Percentiles rank a stretch among this genome's conserved stretches.
phyloP scores from a whole-genome alignment of 2,113 vertebrate species.

The Stigmatopora nigra region DNA sequence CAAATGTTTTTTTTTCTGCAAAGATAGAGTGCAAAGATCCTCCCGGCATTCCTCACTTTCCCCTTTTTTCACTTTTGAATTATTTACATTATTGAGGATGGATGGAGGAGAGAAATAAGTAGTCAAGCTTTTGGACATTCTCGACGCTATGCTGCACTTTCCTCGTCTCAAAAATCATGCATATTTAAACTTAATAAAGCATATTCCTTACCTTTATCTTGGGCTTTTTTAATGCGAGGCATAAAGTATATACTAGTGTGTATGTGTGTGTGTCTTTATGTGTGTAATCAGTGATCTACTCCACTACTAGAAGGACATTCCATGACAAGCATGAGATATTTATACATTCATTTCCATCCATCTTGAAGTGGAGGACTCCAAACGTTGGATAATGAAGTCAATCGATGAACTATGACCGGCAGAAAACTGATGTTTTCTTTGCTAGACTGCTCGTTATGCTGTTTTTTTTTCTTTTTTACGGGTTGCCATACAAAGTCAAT shows the following conservation, averaged over 20 bases:
- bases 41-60: constrained; percentile 8
- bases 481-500: too few relatives aligned
- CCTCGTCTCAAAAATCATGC: constrained; percentile 69
- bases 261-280: constrained; percentile 1
- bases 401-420: not conserved
- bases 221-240: constrained; percentile 57
- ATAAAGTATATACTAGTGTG: constrained; percentile 20
- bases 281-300: constrained; percentile 30
- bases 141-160: constrained; percentile 64
- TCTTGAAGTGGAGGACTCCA: not conserved
- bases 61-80: constrained; percentile 56
- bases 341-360: not conserved
- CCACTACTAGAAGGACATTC: not conserved
- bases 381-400: not conserved
- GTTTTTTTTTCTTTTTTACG: too few relatives aligned
- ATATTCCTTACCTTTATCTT: constrained; percentile 69
- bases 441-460: too few relatives aligned
- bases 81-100: constrained; percentile 61
- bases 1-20: constrained; percentile 66
- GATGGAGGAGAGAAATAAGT: constrained; percentile 58
- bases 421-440: not conserved
- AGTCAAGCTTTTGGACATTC: constrained; percentile 68
- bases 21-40: constrained; percentile 40
- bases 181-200: constrained; percentile 77
- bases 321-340: not conserved